Evolutionary conservation across 2,113 vertebrate genomes (phyloP).

Genomic region (Ciconia boyciana): DNA sequence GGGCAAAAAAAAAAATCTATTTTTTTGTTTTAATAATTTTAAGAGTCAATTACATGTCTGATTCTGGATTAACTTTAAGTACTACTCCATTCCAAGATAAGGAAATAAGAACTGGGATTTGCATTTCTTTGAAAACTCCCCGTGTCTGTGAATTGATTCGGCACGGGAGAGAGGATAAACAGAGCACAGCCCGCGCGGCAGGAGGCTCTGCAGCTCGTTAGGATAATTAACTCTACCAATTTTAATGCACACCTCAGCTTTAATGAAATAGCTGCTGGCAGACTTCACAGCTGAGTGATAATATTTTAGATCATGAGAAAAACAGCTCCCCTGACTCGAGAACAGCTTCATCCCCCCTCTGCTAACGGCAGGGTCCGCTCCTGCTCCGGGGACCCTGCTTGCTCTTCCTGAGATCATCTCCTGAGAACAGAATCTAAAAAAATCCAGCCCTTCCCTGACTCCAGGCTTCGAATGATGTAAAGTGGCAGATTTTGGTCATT

Average conservation of each 20-base stretch:
- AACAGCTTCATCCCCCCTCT: background rate
- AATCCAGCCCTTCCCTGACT: background rate
- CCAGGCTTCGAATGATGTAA: background rate
- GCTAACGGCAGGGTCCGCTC: background rate
- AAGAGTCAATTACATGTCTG: background rate
- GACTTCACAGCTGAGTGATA: background rate
- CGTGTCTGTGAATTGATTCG: rapidly evolving
- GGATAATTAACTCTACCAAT: background rate
- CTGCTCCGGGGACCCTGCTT: background rate
- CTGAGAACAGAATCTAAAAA: background rate
- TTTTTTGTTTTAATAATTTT: background rate
- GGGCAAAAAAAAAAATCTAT: no score
- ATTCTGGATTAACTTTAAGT: background rate
- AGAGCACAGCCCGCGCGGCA: background rate
- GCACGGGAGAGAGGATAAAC: rapidly evolving
- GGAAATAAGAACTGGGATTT: background rate
- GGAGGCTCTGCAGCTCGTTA: background rate
- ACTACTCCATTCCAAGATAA: background rate
- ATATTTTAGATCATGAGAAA: background rate
- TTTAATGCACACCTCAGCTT: background rate
- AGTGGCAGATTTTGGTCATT: background rate
- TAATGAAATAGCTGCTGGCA: background rate
- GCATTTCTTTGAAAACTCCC: background rate
- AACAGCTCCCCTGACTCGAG: background rate
- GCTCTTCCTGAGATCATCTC: background rate